Evolutionary conservation across 1,140 invertebrate species (phyloP).

Genomic region (Centruroides vittatus): DNA sequence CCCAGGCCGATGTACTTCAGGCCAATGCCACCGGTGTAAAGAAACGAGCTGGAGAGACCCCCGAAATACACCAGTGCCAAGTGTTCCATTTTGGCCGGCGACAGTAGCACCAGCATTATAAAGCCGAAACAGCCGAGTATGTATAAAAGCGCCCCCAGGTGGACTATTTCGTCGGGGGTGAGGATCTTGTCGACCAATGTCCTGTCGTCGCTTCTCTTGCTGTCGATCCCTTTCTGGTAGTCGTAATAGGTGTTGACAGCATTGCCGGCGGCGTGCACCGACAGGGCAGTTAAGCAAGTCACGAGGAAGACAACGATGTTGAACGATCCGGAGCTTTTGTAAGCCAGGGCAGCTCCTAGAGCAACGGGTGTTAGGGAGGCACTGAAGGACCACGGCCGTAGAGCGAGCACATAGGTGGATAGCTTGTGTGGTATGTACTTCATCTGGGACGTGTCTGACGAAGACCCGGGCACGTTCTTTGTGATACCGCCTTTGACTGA

Average conservation of each 20-base stretch:
- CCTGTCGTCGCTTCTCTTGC: constrained; percentile 73
- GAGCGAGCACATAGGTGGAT: constrained; percentile 67
- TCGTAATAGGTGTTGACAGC: constrained; percentile 95
- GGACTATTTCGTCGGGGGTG: constrained; percentile 61
- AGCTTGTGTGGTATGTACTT: constrained; percentile 24
- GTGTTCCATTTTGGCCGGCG: constrained; percentile 84
- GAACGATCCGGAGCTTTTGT: constrained; percentile 56
- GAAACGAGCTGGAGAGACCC: constrained; percentile 84
- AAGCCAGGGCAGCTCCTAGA: constrained; percentile 69
- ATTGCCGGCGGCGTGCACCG: constrained; percentile 87
- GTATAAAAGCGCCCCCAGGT: constrained; percentile 73
- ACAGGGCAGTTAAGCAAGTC: constrained; percentile 68
- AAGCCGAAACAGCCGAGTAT: constrained; percentile 76
- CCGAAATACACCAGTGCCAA: constrained; percentile 87
- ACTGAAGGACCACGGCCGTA: constrained; percentile 83
- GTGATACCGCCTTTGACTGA: too few relatives aligned
- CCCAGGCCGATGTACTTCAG: constrained; percentile 86
- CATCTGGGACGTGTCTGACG: background rate
- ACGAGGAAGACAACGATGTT: constrained; percentile 60
- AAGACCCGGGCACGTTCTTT: too few relatives aligned
- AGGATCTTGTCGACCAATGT: constrained; percentile 83
- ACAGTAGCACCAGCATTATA: constrained; percentile 57
- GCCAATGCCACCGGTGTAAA: constrained; percentile 80
- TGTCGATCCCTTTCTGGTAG: constrained; percentile 82
- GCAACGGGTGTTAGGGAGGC: constrained; percentile 79